Conservation (phyloP, 2,888 invertebrate genomes). For the Phragmatobia fuliginosa region DNA sequence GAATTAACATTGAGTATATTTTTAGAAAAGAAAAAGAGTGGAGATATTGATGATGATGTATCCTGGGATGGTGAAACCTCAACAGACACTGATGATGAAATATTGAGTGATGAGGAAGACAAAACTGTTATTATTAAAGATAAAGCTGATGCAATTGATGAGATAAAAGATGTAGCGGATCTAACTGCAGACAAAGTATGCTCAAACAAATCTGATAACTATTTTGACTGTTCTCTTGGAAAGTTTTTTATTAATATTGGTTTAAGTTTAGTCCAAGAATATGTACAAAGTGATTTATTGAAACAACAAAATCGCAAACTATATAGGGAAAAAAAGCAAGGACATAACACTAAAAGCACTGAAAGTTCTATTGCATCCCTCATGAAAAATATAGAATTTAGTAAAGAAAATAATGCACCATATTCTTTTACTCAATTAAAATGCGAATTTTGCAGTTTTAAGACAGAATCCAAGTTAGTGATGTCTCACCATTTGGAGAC, state of each 20-base stretch:
- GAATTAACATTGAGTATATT: constrained; percentile 13
- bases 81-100: constrained; percentile 84
- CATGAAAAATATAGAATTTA: constrained; percentile 94
- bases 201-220: constrained; percentile 87
- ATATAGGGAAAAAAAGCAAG: constrained; percentile 88
- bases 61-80: constrained; percentile 86
- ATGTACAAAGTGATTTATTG: constrained; percentile 96
- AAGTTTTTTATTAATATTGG: constrained; percentile 97
- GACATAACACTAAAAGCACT: constrained; percentile 89
- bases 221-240: constrained; percentile 95
- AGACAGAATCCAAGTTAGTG: constrained; percentile 93
- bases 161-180: constrained; percentile 80
- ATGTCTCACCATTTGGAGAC: constrained; percentile 96
- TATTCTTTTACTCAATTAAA: constrained; percentile 92
- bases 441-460: constrained; percentile 96
- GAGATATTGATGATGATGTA: constrained; percentile 83
- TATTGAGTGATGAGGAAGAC: constrained; percentile 71
- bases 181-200: constrained; percentile 65
- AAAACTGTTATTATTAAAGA: constrained; percentile 84
- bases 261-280: constrained; percentile 95
- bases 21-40: constrained; percentile 63
- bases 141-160: constrained; percentile 82
- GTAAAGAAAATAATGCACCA: constrained; percentile 94
- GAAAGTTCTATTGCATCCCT: constrained; percentile 93
- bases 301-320: constrained; percentile 95